Evolutionary conservation across 2,797 vertebrate genomes (phyloP), one percentile per base, ranked within the genome.

Genomic region (Eulemur rubriventer): DNA sequence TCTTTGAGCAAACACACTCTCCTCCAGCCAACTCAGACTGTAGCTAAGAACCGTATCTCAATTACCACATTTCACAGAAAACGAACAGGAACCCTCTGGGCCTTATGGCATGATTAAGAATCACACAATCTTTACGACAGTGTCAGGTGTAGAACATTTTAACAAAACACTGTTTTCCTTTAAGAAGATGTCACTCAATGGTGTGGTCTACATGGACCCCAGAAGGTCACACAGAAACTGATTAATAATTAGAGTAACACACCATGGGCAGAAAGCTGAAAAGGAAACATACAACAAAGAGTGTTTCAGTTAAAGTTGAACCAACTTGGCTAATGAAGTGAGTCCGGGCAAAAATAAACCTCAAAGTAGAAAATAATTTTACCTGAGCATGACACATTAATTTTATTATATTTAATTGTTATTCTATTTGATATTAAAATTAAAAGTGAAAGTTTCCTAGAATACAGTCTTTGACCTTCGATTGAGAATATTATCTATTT

Each of bases 121-220:
- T 59, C 33, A 38, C 16, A 4, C 7, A 46, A 38, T 57, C 30
- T 17, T 10, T 33, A 38, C 0, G 2, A 48, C 0, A 0, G 7
- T 18, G 35, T 52, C 26, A 2, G 11, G 24, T 26, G 16, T 30
- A 26, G 11, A 57, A 28, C 43, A 41, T 26, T 50, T 52, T n/a
- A 33, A 28, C 22, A 65, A 48, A 95, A 30, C 10, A 28, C 16
- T 38, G 26, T 24, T 72, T 41, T 72, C 17, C 26, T 55, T 48
- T 2, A 17, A 3, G 35, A 80, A 38, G 33, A 20, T 16, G 4
- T 57, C 30, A 18, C 8, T 67, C 35, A 20, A 7, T 10, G 4
- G 0, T 30, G 16, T 79, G 28, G 11, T 38, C 35, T 17, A 26
- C 1, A 0, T 24, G 65, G 33, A 28, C 38, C 55, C 1, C 5